phyloP scores from a whole-genome alignment of 1,140 invertebrate genomes.

The Pomacea maculata region DNA sequence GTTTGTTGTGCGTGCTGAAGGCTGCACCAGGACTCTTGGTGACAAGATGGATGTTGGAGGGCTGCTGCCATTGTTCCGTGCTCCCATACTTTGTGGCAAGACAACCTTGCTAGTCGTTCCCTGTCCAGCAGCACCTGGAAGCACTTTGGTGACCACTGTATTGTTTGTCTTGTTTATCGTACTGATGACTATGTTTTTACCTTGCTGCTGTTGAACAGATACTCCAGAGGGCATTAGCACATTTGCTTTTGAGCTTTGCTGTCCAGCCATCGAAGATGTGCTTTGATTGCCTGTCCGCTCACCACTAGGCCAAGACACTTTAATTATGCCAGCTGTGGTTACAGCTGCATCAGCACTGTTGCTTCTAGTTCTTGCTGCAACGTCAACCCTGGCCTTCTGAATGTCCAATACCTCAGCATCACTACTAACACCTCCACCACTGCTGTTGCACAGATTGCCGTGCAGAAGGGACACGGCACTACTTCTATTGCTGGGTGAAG shows the following conservation, averaged over 20 bases:
- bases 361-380: slow-evolving; percentile 38
- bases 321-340: slow-evolving; percentile 33
- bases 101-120: slow-evolving; percentile 28
- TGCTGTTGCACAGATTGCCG: slow-evolving; percentile 14
- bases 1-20: slow-evolving; percentile 31
- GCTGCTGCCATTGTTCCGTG: slow-evolving; percentile 33
- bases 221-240: neutral
- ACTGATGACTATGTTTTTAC: slow-evolving; percentile 57
- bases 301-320: slow-evolving; percentile 40
- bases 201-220: slow-evolving; percentile 13
- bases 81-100: slow-evolving; percentile 32
- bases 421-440: slow-evolving; percentile 32
- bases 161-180: slow-evolving; percentile 56
- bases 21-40: slow-evolving; percentile 42
- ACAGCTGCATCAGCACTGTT: slow-evolving; percentile 44
- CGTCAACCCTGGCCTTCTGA: slow-evolving; percentile 32
- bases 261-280: neutral
- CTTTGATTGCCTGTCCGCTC: slow-evolving; percentile 20
- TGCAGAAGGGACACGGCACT: slow-evolving; percentile 30
- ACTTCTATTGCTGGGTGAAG: slow-evolving; percentile 18
- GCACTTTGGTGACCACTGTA: slow-evolving; percentile 53
- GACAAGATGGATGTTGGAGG: slow-evolving; percentile 53
- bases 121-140: slow-evolving; percentile 34
- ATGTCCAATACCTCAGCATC: slow-evolving; percentile 44
- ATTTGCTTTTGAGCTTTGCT: neutral